Conservation (phyloP, 2,113 vertebrate genomes). For the Mastomys coucha region DNA sequence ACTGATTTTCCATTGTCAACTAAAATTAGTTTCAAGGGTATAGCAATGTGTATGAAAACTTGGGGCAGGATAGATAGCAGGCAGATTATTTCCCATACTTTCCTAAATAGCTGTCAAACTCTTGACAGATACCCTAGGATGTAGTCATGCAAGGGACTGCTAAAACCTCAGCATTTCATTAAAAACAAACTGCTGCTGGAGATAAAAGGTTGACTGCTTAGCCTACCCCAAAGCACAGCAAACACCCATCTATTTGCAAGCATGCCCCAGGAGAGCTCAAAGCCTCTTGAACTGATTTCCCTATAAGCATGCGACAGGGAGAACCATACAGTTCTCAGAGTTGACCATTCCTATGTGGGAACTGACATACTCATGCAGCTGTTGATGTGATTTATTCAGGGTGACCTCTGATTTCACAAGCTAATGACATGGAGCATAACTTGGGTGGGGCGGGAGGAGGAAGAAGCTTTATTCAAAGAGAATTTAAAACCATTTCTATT, state of each 20-base stretch:
- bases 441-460: neutral
- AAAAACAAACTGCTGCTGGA: conserved; percentile 75
- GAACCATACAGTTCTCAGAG: conserved; percentile 41
- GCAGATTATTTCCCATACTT: conserved; percentile 67
- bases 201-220: conserved; percentile 79
- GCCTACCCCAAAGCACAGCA: conserved; percentile 70
- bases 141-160: conserved; percentile 78
- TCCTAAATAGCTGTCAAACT: conserved; percentile 70
- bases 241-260: conserved; percentile 75
- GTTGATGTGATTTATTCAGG: neutral
- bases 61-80: conserved; percentile 22
- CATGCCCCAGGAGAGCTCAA: conserved; percentile 29
- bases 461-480: neutral
- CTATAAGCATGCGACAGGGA: neutral
- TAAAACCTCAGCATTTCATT: conserved; percentile 82
- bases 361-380: neutral
- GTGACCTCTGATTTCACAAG: neutral
- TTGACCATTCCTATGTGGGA: neutral
- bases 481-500: neutral
- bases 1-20: conserved; percentile 72
- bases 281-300: neutral
- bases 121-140: conserved; percentile 76
- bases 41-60: conserved; percentile 68
- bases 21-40: conserved; percentile 71
- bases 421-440: neutral